Evolutionary conservation across 2,888 invertebrate genomes (phyloP), one percentile per base, ranked within the genome.

Genomic region (Cyclophora punctaria): DNA sequence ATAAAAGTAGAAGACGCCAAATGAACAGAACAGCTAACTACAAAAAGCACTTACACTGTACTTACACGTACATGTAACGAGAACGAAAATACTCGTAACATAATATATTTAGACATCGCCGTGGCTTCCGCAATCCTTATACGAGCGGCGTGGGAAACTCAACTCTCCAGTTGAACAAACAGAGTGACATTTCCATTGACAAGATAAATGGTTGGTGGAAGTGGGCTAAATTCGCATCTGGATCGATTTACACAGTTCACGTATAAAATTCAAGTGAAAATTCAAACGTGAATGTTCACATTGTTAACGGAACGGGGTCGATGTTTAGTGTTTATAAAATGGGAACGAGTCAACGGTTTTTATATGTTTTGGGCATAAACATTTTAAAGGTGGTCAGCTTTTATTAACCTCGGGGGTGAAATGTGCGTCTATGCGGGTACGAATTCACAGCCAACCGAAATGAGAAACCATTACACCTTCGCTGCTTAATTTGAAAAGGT

Each of bases 81-180:
- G 57, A 60, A 57, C 67, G 59, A 71, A 73, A 73, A 73, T 68
- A 59, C 61, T 54, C 51, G 53, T 55, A 56, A 66, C 66, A 64
- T 69, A 69, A 69, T 72, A 74, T 75, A 74, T 77, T 75, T 73
- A 76, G 69, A 69, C 64, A 65, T 58, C 61, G 63, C 59, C 59
- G 65, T 63, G 65, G 69, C 73, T 76, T 76, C 75, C 75, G 75
- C 76, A 64, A 69, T 72, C 64, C 62, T 70, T 61, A 60, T 57
- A 50, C 52, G 56, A 53, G 7, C 37, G 49, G 46, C 53, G 47
- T 54, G 53, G 49, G 44, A 65, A 63, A 61, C 54, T 51, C 47
- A 49, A 53, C 66, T 59, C 49, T 63, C 50, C 47, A 51, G 5
- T 46, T 47, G 46, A 40, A 48, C 4, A 35, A 48, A 59, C 61